Evolutionary conservation across 1,140 invertebrate genomes (phyloP), one percentile per base, ranked within the genome.

Genomic region (Tetramorium parvispinum): DNA sequence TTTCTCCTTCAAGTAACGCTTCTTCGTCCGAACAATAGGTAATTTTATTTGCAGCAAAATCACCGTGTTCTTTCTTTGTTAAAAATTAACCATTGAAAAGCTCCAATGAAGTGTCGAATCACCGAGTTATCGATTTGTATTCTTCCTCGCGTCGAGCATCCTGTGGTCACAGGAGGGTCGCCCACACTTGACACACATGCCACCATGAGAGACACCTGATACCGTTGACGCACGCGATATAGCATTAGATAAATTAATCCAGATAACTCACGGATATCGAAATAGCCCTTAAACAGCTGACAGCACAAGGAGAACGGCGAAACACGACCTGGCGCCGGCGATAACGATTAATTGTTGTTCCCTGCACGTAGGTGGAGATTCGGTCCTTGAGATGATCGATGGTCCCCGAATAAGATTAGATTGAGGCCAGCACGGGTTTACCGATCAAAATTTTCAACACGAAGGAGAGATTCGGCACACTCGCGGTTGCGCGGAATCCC

Each of bases 221-320:
- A 51, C 7, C 18, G 4, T 51, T 37, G 40, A 4, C 24, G 2
- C 37, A 71, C 37, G 78, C 78, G 78, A 82, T 82, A 13, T 59
- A 8, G 61, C 53, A 75, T 83, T 75, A 83, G 79, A 75, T 75
- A 83, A 73, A 83, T 83, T 73, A 83, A 61, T 61, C 32, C 53
- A 73, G 79, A 59, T 83, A 83, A 83, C 55, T 83, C 68, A 83
- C 68, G 53, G 13, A 68, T 85, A 24, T 68, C 27, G 7, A 68
- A 66, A 85, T n/a, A 32, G 24, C 53, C n/a, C 78, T 75, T 43
- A 32, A 55, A 49, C 32, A 87, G 68, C 51, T 46, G 79, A 82
- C 40, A n/a, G n/a, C n/a, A 13, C 40, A 59, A 53, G 11, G 13
- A 57, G 51, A 32, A 59, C 18, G 13, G 18, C 27, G 46, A 73